These are phyloP conservation scores for Batillaria attramentaria DNA, from an alignment of 1,140 invertebrate species.

Conservation along the genomic window DNA sequence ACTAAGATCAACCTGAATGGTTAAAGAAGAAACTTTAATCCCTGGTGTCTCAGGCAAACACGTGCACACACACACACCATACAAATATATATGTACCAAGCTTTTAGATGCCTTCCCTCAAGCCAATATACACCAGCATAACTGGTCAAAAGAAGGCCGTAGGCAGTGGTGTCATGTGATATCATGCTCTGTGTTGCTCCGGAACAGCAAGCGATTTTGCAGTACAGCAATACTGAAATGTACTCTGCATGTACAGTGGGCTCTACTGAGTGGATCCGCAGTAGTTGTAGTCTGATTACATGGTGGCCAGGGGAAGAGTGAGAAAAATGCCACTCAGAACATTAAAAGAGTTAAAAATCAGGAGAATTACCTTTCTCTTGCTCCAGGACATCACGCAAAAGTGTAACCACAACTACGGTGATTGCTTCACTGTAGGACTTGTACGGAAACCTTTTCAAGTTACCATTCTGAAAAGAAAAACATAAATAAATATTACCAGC, in stretches of 20 bases:
- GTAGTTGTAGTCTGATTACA: too few relatives aligned
- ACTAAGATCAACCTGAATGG: background rate
- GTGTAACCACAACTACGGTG: slow-evolving; percentile 92
- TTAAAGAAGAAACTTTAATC: slow-evolving; percentile 15
- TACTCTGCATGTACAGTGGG: too few relatives aligned
- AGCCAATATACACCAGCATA: too few relatives aligned
- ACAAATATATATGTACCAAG: background rate
- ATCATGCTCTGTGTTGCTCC: too few relatives aligned
- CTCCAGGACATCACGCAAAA: slow-evolving; percentile 91
- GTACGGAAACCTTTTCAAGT: slow-evolving; percentile 63
- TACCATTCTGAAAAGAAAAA: slow-evolving; percentile 49
- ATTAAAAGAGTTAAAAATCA: background rate
- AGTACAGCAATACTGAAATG: too few relatives aligned
- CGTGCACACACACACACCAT: slow-evolving; percentile 3
- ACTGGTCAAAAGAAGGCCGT: too few relatives aligned
- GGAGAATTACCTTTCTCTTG: slow-evolving; percentile 80
- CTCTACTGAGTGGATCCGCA: too few relatives aligned
- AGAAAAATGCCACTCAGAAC: too few relatives aligned
- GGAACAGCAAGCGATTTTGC: too few relatives aligned
- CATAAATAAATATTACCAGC: background rate
- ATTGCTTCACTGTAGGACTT: slow-evolving; percentile 93
- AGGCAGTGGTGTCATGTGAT: too few relatives aligned
- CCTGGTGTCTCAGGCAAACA: background rate
- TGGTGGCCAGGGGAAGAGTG: too few relatives aligned
- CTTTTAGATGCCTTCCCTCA: too few relatives aligned